Percentiles rank a stretch among this genome's conserved stretches.
Evolutionary conservation across 2,888 invertebrate genomes (phyloP).

Genomic region (Eledone cirrhosa): DNA sequence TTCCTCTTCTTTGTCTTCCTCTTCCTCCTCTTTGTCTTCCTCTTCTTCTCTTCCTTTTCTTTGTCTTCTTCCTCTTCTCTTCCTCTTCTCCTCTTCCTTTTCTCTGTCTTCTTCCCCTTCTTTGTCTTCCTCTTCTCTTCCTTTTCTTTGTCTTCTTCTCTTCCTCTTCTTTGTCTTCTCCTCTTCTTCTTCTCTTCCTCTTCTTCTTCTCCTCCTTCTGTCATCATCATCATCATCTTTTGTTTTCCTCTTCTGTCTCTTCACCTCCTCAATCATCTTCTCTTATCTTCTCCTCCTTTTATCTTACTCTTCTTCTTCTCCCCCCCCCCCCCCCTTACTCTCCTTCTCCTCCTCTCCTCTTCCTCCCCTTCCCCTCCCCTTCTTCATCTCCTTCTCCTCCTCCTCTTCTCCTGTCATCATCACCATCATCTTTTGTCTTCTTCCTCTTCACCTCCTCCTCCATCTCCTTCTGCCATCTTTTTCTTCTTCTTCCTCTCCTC

Average conservation of each 20-base stretch:
- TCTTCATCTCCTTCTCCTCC: background rate
- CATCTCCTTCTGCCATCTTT: background rate
- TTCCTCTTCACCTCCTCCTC: background rate
- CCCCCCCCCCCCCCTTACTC: background rate
- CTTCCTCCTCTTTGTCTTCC: background rate
- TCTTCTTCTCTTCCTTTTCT: background rate
- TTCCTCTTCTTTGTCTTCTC: background rate
- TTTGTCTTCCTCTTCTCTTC: no score
- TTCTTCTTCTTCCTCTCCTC: background rate
- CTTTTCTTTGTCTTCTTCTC: background rate
- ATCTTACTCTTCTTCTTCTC: background rate
- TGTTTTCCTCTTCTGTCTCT: background rate
- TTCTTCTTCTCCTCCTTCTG: background rate
- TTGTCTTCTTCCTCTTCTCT: background rate
- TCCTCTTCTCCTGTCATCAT: background rate
- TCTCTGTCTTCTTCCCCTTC: background rate
- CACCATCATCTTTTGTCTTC: background rate
- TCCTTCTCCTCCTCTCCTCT: background rate
- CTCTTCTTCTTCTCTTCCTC: background rate
- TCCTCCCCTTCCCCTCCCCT: background rate
- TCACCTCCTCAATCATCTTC: background rate
- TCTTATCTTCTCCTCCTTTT: background rate
- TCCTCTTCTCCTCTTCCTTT: background rate
- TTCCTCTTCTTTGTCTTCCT: background rate
- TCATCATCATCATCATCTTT: background rate